A percentile compares a stretch with the other conserved stretches of the same genome.
These are phyloP conservation scores for Nephrotoma guestfalica DNA, from an alignment of 2,888 invertebrate species.

Conservation along the genomic window DNA sequence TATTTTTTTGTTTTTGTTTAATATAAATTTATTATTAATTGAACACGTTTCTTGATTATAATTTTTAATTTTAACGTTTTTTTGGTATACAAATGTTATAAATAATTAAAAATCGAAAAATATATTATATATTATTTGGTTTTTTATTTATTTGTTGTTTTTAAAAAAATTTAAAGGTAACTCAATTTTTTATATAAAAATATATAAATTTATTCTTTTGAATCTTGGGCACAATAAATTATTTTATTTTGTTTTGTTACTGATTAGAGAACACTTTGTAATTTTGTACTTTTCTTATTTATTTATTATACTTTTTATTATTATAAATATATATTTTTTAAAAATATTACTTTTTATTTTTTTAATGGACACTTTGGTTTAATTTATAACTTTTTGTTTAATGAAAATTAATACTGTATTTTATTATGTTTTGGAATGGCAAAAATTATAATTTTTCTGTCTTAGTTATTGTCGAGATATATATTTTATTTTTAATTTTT, in stretches of 20 bases:
- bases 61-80: neutral
- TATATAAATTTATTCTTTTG: neutral
- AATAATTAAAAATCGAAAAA: neutral
- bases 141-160: neutral
- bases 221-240: neutral
- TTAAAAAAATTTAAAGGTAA: neutral
- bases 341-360: neutral
- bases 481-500: neutral
- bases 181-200: neutral
- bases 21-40: neutral
- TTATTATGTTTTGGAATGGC: neutral
- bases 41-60: neutral
- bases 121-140: neutral
- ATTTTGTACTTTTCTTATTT: conserved; percentile 3
- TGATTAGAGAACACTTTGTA: neutral
- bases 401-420: neutral
- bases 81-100: neutral
- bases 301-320: neutral
- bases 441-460: neutral
- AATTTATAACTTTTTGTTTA: neutral
- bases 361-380: conserved; percentile 3
- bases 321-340: neutral
- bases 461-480: neutral
- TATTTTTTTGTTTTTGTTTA: neutral
- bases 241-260: neutral